These are phyloP conservation scores for Leptodactylus fallax DNA, from an alignment of 2,797 vertebrate species.

Conservation along the genomic window DNA sequence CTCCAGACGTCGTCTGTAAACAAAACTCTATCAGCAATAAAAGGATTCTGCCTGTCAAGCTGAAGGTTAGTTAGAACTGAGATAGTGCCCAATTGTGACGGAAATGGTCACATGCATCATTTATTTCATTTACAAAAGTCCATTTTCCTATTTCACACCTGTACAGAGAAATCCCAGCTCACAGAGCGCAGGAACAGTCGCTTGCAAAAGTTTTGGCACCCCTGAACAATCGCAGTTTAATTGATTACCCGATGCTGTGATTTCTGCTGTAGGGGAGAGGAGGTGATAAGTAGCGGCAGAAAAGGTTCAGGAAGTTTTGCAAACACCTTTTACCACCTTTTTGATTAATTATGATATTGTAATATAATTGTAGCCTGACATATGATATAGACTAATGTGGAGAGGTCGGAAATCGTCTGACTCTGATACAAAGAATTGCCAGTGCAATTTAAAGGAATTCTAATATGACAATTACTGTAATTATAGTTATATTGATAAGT, in stretches of 20 bases:
- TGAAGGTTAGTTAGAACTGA: constrained; percentile 16
- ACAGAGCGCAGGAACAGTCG: not conserved
- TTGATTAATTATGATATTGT: too few species aligned
- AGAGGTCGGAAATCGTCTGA: too few species aligned
- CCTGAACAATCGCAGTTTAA: not conserved
- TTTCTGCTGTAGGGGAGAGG: not conserved
- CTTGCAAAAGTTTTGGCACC: not conserved
- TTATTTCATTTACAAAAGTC: constrained; percentile 9
- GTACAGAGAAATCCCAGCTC: not conserved
- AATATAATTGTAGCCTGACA: too few species aligned
- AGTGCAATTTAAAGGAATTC: too few species aligned
- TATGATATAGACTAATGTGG: too few species aligned
- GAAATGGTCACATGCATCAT: not conserved
- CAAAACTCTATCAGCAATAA: constrained; percentile 18
- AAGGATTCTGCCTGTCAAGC: not conserved
- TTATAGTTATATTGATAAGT: too few species aligned
- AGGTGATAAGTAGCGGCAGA: not conserved
- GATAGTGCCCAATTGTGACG: not conserved
- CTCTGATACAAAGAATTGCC: too few species aligned
- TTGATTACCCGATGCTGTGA: too few species aligned
- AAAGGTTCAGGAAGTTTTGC: not conserved
- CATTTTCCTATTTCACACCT: not conserved
- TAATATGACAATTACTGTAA: too few species aligned
- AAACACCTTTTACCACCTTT: not conserved
- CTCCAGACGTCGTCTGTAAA: not conserved